phyloP scores from a whole-genome alignment of 2,888 invertebrate species.

The Cylloceria caligata region DNA sequence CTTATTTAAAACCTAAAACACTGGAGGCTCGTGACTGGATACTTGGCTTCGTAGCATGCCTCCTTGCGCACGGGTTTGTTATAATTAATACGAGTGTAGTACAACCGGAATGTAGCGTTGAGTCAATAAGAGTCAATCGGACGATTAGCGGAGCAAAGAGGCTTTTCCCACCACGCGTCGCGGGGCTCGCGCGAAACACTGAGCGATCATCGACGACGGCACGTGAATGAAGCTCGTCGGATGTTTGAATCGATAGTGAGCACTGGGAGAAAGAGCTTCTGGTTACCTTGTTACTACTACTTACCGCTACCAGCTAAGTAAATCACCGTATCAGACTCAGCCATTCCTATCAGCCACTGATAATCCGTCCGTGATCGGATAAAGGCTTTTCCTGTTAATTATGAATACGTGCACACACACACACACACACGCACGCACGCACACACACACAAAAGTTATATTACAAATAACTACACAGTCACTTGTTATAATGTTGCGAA shows the following conservation, averaged over 20 bases:
- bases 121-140: constrained; percentile 50
- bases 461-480: not conserved
- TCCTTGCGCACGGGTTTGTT: not conserved
- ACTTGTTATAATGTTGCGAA: not conserved
- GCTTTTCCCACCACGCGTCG: not conserved
- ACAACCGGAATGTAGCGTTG: constrained; percentile 40
- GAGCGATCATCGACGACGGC: not conserved
- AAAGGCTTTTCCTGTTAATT: constrained; percentile 1
- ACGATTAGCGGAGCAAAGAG: constrained; percentile 24
- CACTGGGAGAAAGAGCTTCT: not conserved
- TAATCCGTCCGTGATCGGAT: not conserved
- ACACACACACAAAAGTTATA: no score
- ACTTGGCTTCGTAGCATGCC: not conserved
- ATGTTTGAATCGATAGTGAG: constrained; percentile 46
- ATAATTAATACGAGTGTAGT: constrained; percentile 42
- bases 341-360: not conserved
- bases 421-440: no score
- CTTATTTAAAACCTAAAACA: constrained; percentile 2
- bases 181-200: not conserved
- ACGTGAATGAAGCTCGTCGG: constrained; percentile 16
- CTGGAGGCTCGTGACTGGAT: not conserved
- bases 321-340: constrained; percentile 22
- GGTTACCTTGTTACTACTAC: not conserved
- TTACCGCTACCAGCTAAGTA: not conserved
- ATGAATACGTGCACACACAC: not conserved